Evolutionary conservation across 2,888 invertebrate species (phyloP).

Genomic region (Adelphocoris suturalis): DNA sequence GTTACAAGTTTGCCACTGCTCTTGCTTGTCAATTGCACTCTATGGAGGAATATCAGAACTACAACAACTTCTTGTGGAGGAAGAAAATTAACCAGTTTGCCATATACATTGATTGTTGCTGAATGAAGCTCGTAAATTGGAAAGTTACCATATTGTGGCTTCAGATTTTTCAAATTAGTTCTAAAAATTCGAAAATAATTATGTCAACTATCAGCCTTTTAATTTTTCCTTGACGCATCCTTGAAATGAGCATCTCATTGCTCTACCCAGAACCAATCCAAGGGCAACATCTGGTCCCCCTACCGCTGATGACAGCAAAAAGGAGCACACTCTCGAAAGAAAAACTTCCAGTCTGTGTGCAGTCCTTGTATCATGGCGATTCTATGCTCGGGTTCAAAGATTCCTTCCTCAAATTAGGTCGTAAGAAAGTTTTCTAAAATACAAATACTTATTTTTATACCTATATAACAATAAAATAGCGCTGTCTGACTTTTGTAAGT

Average conservation of each 20-base stretch:
- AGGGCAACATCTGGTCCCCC: slow-evolving; percentile 27
- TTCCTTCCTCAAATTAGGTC: slow-evolving; percentile 39
- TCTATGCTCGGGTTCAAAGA: slow-evolving; percentile 1
- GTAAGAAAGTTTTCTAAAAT: slow-evolving; percentile 17
- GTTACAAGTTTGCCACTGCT: no score
- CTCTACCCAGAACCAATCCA: slow-evolving; percentile 14
- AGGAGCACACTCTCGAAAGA: neutral
- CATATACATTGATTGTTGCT: no score
- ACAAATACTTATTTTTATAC: neutral
- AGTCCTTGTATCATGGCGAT: slow-evolving; percentile 33
- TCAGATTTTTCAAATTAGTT: no score
- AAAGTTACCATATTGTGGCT: no score
- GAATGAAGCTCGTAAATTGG: no score
- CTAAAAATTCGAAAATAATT: no score
- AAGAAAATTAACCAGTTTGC: no score
- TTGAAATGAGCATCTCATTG: neutral
- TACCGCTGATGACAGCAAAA: slow-evolving; percentile 42
- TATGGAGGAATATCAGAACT: no score
- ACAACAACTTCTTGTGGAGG: no score
- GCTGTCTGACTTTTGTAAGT: neutral
- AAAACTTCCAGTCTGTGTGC: slow-evolving; percentile 3
- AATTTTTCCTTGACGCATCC: no score
- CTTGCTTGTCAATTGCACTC: no score
- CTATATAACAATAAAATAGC: neutral
- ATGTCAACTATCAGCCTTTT: no score